Percentiles rank a stretch among this genome's conserved stretches.
Conservation (phyloP, 2,113 vertebrate species). For the Aleadryas rufinucha region DNA sequence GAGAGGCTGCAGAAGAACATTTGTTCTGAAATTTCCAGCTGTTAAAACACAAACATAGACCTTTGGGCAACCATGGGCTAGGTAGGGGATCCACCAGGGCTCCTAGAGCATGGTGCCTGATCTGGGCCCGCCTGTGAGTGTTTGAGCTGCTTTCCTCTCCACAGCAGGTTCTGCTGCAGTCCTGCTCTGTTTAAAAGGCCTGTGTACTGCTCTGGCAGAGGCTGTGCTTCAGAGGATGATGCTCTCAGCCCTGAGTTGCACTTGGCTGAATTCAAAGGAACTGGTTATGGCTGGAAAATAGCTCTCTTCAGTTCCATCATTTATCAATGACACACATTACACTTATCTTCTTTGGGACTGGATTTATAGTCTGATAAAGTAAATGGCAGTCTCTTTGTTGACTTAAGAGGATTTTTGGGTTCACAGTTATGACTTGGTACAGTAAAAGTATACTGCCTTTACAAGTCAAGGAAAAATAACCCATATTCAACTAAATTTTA, state of each 20-base stretch:
- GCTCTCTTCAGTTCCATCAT: not conserved
- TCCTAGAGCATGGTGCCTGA: not conserved
- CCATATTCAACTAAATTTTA: not conserved
- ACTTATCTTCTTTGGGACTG: not conserved
- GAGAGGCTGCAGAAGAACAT: not conserved
- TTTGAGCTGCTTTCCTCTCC: not conserved
- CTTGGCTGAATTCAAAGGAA: not conserved
- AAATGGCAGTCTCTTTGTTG: not conserved
- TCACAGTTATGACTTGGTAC: not conserved
- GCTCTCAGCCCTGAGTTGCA: not conserved
- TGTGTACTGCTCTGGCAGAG: not conserved
- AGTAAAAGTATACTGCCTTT: not conserved
- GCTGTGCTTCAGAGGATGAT: not conserved
- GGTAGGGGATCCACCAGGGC: not conserved
- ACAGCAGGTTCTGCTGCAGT: not conserved
- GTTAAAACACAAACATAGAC: not conserved
- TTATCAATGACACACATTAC: not conserved
- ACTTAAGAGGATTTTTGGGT: not conserved
- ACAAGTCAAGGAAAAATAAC: not conserved
- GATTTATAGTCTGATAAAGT: conserved; percentile 7
- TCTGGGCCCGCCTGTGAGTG: not conserved
- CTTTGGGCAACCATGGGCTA: not conserved
- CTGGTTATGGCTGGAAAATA: not conserved
- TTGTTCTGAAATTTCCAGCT: not conserved
- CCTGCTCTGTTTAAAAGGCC: not conserved